Evolutionary conservation across 2,113 vertebrate species (phyloP), one percentile per base, ranked within the genome.

Genomic region (Theropithecus gelada): DNA sequence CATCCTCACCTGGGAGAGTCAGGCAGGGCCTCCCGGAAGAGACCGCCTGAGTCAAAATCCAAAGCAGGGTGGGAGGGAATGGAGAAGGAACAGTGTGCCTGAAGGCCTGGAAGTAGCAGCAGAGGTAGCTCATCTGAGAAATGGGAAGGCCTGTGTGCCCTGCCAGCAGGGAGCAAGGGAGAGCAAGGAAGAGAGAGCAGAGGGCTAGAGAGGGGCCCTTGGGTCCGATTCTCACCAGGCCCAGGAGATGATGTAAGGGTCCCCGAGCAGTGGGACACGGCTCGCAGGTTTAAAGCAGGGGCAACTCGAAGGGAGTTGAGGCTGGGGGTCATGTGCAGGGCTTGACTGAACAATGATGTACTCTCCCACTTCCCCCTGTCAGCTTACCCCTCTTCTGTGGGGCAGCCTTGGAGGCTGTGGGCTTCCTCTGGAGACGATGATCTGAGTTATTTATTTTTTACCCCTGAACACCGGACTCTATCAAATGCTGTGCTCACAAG

Each of bases 361-460:
- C 32, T 11, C 5, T 35, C 9, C 40, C 3, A 2, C 23, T 27
- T 0, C 30, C 20, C 23, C 14, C 0, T 12, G 0, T 64, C n/a
- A 75, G 6, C n/a, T 72, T 2, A 14, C 32, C 64, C 76, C 40
- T 27, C 22, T 27, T 38, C 35, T 16, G 16, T 25, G 45, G 35
- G 66, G 80, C 18, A 6, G 3, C 48, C 57, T n/a, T n/a, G 35
- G 57, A 52, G 52, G 27, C 7, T 1, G 5, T 1, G 66, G 23
- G 38, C 50, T 88, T 66, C 76, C 70, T 38, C 8, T 10, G 55
- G 27, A 18, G 14, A 4, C 27, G 89, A 83, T 82, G 90, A 20
- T 70, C 6, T 5, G 2, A 50, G 50, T 1, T 17, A 64, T 38
- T 43, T 57, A 25, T n/a, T 81, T 52, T 52, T 79, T 43, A n/a